Evolutionary conservation across 2,888 invertebrate genomes (phyloP).

Genomic region (Chloroclystis v-ata): DNA sequence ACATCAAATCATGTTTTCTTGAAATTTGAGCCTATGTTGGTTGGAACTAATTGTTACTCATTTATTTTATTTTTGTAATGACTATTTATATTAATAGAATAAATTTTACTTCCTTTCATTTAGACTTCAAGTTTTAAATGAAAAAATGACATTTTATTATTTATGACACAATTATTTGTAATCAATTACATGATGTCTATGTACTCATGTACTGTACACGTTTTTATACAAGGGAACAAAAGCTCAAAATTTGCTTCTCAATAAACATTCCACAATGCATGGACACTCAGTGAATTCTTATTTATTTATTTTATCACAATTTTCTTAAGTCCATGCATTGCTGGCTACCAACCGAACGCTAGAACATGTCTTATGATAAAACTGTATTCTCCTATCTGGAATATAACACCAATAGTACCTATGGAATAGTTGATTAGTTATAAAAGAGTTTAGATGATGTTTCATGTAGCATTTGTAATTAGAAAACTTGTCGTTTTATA

Average conservation of each 20-base stretch:
- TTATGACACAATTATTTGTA: slow-evolving; percentile 52
- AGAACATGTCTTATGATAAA: slow-evolving; percentile 49
- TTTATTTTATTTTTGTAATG: slow-evolving; percentile 34
- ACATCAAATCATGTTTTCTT: slow-evolving; percentile 26
- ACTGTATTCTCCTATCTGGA: slow-evolving; percentile 45
- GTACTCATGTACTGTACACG: slow-evolving; percentile 44
- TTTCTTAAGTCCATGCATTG: slow-evolving; percentile 25
- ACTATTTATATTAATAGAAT: slow-evolving; percentile 39
- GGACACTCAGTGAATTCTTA: slow-evolving; percentile 19
- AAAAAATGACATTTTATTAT: slow-evolving; percentile 41
- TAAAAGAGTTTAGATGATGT: slow-evolving; percentile 63
- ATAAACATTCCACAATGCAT: slow-evolving; percentile 29
- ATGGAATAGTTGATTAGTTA: slow-evolving; percentile 57
- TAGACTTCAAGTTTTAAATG: slow-evolving; percentile 30
- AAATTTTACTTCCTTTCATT: slow-evolving; percentile 37
- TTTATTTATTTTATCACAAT: slow-evolving; percentile 27
- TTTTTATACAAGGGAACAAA: slow-evolving; percentile 61
- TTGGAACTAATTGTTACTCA: slow-evolving; percentile 27
- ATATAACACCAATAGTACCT: slow-evolving; percentile 67
- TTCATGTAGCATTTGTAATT: slow-evolving; percentile 72
- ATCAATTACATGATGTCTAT: slow-evolving; percentile 33
- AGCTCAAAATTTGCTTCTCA: slow-evolving; percentile 41
- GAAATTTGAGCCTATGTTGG: slow-evolving; percentile 18
- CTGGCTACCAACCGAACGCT: slow-evolving; percentile 24
- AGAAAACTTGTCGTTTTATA: slow-evolving; percentile 64